Base-by-base conservation (phyloP, 2,888 invertebrate genomes). In the Drosophila nigritarsus region DNA sequence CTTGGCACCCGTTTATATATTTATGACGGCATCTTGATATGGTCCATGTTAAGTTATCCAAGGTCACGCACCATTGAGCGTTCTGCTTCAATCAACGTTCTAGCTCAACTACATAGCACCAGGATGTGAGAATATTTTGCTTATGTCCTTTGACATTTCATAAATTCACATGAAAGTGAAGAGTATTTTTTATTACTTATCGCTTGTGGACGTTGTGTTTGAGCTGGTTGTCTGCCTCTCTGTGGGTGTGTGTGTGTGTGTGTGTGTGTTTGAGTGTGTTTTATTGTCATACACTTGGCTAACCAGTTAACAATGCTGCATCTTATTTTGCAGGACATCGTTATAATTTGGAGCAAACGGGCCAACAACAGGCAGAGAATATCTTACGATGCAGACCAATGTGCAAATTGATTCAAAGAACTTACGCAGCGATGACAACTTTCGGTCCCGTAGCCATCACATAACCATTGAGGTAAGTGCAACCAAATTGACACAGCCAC, bases 331-430 rank as follows among this genome's bases (percentile, higher is more conserved):
- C 72, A 71, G 65, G 13, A 18, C 50, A 55, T 15, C 42, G 20
- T 27, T n/a, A 27, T 36, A 32, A 45, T 45, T 45, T 24, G 45
- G 9, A 45, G 15, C 45, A 45, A 4, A 8, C 4, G 8, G 24
- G 45, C 11, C 13, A 27, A 4, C n/a, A 38, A 30, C 36, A 27
- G 32, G 15, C 38, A 20, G 15, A 53, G 32, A 60, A 20, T 49
- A 20, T 49, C 27, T 11, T 83, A 91, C 70, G 78, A 96, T 96
- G 96, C 96, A 96, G 94, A 96, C 96, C 42, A 96, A 96, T 93
- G 96, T 96, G 82, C 96, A 96, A 92, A 96, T 96, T 64, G 96
- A 96, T 92, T 94, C 96, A 18, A 96, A 96, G 92, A 95, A 94
- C 83, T 93, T 96, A 65, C 94, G 95, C 53, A 94, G 94, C 15